Percentiles rank a stretch among this genome's conserved stretches.
Conservation (phyloP, 2,797 vertebrate genomes). For the Pagetopsis macropterus region DNA sequence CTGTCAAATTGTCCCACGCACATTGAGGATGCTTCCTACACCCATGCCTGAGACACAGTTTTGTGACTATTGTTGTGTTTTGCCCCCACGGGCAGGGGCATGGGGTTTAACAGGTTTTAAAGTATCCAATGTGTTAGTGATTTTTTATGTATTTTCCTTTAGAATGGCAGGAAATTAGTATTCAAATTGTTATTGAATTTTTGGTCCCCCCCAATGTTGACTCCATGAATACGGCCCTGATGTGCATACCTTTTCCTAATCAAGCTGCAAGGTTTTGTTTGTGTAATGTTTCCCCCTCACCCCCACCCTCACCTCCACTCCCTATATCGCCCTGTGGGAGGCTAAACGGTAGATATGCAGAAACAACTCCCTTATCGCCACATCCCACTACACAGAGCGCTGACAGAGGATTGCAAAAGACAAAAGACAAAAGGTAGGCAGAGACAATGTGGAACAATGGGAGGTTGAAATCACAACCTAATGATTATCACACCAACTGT, state of each 20-base stretch:
- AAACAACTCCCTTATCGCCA: conserved; percentile 61
- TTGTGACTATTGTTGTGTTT: too few relatives aligned
- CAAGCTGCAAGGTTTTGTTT: conserved; percentile 43
- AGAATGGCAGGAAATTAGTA: too few relatives aligned
- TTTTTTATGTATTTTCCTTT: too few relatives aligned
- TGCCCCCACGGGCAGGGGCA: too few relatives aligned
- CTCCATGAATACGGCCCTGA: too few relatives aligned
- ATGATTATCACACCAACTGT: conserved; percentile 26
- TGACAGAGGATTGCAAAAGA: conserved; percentile 44
- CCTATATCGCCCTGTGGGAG: conserved; percentile 50
- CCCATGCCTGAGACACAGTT: too few relatives aligned
- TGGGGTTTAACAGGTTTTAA: too few relatives aligned
- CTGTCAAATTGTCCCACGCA: too few relatives aligned
- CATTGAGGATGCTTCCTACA: too few relatives aligned
- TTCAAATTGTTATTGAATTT: too few relatives aligned
- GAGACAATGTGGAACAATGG: conserved; percentile 39
- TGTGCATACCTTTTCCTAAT: conserved; percentile 32
- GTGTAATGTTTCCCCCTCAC: conserved; percentile 2
- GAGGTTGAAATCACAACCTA: conserved; percentile 32
- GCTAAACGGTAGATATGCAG: conserved; percentile 64
- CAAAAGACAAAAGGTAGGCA: conserved; percentile 59
- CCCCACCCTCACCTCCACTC: conserved; percentile 6
- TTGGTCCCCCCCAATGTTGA: too few relatives aligned
- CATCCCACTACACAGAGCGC: conserved; percentile 41
- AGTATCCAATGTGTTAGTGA: too few relatives aligned